Conservation (phyloP, 2,888 invertebrate genomes). For the Zygaena filipendulae region DNA sequence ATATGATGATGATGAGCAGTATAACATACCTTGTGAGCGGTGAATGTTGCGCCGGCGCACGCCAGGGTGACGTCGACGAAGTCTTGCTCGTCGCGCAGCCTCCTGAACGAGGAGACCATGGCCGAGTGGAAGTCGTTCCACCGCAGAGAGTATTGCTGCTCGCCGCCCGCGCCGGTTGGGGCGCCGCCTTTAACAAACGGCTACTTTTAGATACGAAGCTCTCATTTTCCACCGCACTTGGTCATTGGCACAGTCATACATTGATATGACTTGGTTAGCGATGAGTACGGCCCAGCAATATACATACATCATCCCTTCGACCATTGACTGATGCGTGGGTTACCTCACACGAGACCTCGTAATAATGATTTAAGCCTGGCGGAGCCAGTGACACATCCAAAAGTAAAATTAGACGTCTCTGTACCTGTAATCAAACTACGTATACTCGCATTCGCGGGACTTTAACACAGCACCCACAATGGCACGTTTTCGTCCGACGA, state of each 20-base stretch:
- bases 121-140: constrained; percentile 96
- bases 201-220: constrained; percentile 18
- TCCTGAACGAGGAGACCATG: constrained; percentile 89
- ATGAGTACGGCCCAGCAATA: not conserved
- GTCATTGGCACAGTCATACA: constrained; percentile 12
- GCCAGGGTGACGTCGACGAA: constrained; percentile 94
- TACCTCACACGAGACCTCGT: too few relatives aligned
- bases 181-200: constrained; percentile 15
- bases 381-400: too few relatives aligned
- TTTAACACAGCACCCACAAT: too few relatives aligned
- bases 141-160: constrained; percentile 91
- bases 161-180: constrained; percentile 49
- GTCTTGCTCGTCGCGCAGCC: constrained; percentile 90
- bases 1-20: too few relatives aligned
- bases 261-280: not conserved
- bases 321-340: too few relatives aligned
- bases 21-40: constrained; percentile 91
- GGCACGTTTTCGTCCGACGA: too few relatives aligned
- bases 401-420: too few relatives aligned
- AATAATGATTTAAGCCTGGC: too few relatives aligned
- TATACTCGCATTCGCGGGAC: too few relatives aligned
- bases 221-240: constrained; percentile 8
- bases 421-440: too few relatives aligned
- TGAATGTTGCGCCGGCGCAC: constrained; percentile 89
- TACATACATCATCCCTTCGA: too few relatives aligned